Conservation (phyloP, 2,888 invertebrate species). For the Conus canariensis region DNA sequence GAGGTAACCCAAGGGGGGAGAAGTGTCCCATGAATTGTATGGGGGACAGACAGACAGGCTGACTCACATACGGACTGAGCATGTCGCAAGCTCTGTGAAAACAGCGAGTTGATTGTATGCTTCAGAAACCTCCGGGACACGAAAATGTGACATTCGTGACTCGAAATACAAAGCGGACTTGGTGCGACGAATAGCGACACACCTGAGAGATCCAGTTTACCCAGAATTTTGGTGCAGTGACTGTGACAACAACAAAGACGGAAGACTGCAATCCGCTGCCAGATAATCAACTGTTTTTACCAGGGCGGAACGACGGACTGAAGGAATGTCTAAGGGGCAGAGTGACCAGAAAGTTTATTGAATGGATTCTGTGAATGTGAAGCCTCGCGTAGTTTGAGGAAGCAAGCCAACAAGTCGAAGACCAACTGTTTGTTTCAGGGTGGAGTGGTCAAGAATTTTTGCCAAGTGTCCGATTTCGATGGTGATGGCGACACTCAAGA, state of each 20-base stretch:
- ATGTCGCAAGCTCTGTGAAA: background rate
- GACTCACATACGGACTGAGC: background rate
- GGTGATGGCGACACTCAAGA: constrained; percentile 23
- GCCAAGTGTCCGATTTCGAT: background rate
- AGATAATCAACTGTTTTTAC: background rate
- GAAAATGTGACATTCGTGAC: too few relatives aligned
- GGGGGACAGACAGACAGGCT: background rate
- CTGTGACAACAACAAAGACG: background rate
- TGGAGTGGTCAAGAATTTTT: constrained; percentile 12
- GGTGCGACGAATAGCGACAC: background rate
- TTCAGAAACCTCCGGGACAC: background rate
- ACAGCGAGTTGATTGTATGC: background rate
- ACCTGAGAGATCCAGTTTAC: background rate
- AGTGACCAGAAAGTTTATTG: background rate
- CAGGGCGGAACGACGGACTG: background rate
- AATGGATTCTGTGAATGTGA: background rate
- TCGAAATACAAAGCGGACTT: too few relatives aligned
- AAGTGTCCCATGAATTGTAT: background rate
- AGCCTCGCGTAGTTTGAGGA: too few relatives aligned
- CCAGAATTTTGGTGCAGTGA: background rate
- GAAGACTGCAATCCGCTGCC: background rate
- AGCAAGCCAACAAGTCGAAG: too few relatives aligned
- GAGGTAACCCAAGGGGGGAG: background rate
- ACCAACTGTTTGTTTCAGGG: background rate
- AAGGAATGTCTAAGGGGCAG: background rate